Conservation (phyloP, 2,113 vertebrate genomes). For the Ochotona princeps region DNA sequence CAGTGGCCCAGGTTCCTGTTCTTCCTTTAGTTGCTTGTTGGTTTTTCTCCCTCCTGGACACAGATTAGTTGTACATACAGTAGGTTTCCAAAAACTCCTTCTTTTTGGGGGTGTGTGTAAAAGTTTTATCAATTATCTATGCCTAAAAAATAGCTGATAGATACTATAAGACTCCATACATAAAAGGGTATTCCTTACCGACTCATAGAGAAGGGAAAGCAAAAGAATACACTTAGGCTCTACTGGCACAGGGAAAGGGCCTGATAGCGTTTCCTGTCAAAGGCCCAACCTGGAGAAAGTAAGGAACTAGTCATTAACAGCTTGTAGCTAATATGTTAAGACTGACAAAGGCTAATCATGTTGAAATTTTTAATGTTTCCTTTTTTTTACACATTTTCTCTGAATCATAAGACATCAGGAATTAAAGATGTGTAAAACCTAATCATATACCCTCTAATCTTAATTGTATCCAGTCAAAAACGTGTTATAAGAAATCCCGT, state of each 20-base stretch:
- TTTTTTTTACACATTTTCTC: background rate
- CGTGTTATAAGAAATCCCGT: background rate
- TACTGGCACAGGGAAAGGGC: background rate
- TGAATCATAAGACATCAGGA: background rate
- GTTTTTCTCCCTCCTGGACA: background rate
- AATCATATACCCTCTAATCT: background rate
- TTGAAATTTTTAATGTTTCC: background rate
- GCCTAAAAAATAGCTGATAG: background rate
- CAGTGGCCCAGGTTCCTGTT: accelerated
- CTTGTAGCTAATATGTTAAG: background rate
- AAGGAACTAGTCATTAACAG: background rate
- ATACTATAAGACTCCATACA: background rate
- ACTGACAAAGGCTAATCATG: background rate
- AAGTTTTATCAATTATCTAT: background rate
- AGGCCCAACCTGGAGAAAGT: background rate
- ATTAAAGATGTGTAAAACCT: background rate
- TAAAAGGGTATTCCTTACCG: background rate
- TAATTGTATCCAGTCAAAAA: background rate
- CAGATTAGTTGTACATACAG: background rate
- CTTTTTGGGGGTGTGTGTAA: background rate
- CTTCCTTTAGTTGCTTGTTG: background rate
- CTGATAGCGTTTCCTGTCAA: background rate
- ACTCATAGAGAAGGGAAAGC: background rate
- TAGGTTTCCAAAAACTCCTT: no score
- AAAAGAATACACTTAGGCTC: background rate